Base-by-base conservation (phyloP, 2,797 vertebrate species). In the Triplophysa yarkandensis region DNA sequence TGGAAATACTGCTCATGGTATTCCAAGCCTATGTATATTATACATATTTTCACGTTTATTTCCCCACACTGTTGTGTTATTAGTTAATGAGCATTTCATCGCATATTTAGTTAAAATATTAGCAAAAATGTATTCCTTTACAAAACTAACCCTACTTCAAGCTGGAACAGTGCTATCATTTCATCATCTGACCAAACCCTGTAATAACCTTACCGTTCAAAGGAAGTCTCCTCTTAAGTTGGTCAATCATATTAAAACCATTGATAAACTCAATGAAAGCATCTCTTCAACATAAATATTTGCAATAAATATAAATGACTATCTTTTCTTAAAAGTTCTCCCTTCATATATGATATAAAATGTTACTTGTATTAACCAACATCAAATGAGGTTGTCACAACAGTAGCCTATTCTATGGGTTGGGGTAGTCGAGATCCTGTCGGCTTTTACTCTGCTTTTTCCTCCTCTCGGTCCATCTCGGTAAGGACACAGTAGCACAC, bases 401-500 rank as follows among this genome's bases (percentile, higher is more conserved):
- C 68, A 75, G 52, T 28, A 28, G 55, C 28, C 27, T 63, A n/a
- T 43, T 60, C 66, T n/a, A 10, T 68, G 44, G 10, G 46, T 23
- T 32, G 28, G 48, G 76, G 10, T 58, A 5, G n/a, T 77, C 60
- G 0, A 78, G 72, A 36, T 69, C 70, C 23, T 3, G 4, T 54
- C 9, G 19, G 0, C 54, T 48, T 78, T 80, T 89, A 93, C 71
- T 92, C 85, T 0, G 1, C 72, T 63, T 92, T 86, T 58, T 32
- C 81, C 52, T 90, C 88, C 41, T 84, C 82, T 8, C 69, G 60
- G 77, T 96, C 95, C 93, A 95, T 92, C 84, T 97, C 95, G 0
- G 95, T 93, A 83, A 95, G 76, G 50, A 96, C 95, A 1, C 93
- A 95, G 85, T 68, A 92, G 84, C 94, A 95, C 30, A 94, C 83